Evolutionary conservation across 2,888 invertebrate genomes (phyloP), one percentile per base, ranked within the genome.

Genomic region (Phorcus lineatus): DNA sequence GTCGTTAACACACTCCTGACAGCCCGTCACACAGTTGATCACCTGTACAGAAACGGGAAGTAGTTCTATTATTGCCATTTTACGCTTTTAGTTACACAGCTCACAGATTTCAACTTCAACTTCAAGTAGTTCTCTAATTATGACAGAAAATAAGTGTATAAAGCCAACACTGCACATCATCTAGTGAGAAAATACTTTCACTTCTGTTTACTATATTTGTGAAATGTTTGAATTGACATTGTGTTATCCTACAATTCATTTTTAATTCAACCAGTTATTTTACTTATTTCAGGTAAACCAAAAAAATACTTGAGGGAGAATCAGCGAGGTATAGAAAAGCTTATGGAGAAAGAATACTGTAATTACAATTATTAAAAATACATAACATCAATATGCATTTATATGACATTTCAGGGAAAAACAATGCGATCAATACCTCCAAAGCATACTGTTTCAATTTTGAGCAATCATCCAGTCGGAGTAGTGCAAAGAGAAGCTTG

Each of bases 1-100:
- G 93, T 99, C 99, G 87, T 96, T 97, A 19, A 99, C 97, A 93
- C 99, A 99, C 92, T 99, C 99, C 91, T 97, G 96, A 93, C 96
- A 97, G 85, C 97, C 96, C 0, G 97, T 96, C 0, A 97, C 96
- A 83, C 95, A 95, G 24, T 95, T 91, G 28, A 93, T 90, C 67
- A 93, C 93, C 92, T 93, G 86, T 1, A 86, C 76, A 77, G 53
- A 74, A 80, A 54, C 36, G 7, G 36, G 2, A 2, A 36, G n/a
- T n/a, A 4, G 36, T 36, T 36, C 36, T 7, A 4, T 36, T 7
- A 36, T 7, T 36, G n/a, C 7, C 36, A 36, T 7, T 36, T 2
- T 36, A 36, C 36, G 7, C 2, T 36, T 36, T 2, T 36, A 6
- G n/a, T 55, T 55, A 55, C 55, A 55, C 55, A 55, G 4, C 9